Evolutionary conservation across 2,888 invertebrate genomes (phyloP).

Genomic region (Drosophila subsilvestris): DNA sequence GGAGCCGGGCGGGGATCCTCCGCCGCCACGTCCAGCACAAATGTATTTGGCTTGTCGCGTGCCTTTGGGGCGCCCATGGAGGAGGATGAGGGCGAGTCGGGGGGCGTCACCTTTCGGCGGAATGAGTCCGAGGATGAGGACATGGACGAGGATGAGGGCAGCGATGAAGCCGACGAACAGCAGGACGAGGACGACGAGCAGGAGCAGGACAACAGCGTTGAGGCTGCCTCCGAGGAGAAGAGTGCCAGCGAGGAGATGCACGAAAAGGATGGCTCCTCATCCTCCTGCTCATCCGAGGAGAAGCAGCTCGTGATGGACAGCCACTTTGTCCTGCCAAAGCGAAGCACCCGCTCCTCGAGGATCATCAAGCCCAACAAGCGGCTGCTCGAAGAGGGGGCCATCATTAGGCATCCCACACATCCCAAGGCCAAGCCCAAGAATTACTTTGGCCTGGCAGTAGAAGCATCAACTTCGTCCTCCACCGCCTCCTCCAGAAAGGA

Average conservation of each 20-base stretch:
- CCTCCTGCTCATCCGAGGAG: constrained; percentile 37
- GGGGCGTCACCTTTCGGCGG: constrained; percentile 75
- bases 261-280: constrained; percentile 27
- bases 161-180: constrained; percentile 54
- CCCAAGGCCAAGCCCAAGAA: constrained; percentile 65
- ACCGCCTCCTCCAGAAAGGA: constrained; percentile 28
- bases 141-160: constrained; percentile 47
- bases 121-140: constrained; percentile 41
- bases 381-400: constrained; percentile 89
- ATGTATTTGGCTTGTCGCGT: constrained; percentile 71
- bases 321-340: constrained; percentile 90
- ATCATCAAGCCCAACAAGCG: constrained; percentile 95
- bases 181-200: constrained; percentile 55
- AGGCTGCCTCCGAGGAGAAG: constrained; percentile 44
- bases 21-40: constrained; percentile 9
- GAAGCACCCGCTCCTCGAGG: constrained; percentile 93
- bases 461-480: constrained; percentile 25
- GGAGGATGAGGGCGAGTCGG: constrained; percentile 65
- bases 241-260: constrained; percentile 30
- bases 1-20: constrained; percentile 23
- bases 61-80: constrained; percentile 78
- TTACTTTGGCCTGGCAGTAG: constrained; percentile 73
- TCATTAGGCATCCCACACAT: constrained; percentile 63
- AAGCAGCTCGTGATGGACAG: constrained; percentile 79
- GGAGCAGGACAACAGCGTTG: constrained; percentile 44